Evolutionary conservation across 2,888 invertebrate species (phyloP).

Genomic region (Chrysodeixis includens): DNA sequence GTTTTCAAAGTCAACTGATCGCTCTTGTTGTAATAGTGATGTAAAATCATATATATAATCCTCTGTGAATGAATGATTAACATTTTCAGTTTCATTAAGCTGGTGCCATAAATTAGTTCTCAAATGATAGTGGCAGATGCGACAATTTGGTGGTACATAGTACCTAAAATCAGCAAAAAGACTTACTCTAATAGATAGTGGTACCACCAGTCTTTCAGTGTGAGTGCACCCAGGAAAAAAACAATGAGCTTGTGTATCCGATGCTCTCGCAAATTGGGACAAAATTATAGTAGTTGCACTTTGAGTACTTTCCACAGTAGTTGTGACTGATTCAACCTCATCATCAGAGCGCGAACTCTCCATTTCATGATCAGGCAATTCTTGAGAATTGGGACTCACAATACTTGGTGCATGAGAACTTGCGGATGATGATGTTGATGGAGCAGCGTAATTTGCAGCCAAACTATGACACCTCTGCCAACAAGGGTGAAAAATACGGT

Average conservation of each 20-base stretch:
- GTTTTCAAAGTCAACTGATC: slow-evolving; percentile 8
- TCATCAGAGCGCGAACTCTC: too few relatives aligned
- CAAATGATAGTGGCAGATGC: slow-evolving; percentile 9
- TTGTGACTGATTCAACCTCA: too few relatives aligned
- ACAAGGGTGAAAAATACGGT: slow-evolving; percentile 9
- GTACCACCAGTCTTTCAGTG: too few relatives aligned
- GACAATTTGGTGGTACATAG: slow-evolving; percentile 6
- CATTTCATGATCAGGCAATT: too few relatives aligned
- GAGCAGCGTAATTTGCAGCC: slow-evolving; percentile 9
- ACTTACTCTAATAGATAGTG: neutral
- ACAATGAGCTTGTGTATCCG: slow-evolving; percentile 4
- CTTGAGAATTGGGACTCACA: too few relatives aligned
- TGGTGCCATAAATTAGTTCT: slow-evolving; percentile 10
- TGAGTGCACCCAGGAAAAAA: neutral
- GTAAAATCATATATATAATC: slow-evolving; percentile 6
- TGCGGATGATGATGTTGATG: neutral
- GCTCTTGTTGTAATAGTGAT: neutral
- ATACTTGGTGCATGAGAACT: too few relatives aligned
- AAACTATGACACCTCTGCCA: slow-evolving; percentile 9
- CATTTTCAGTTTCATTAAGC: slow-evolving; percentile 9
- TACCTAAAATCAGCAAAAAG: slow-evolving; percentile 7
- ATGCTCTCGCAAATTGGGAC: slow-evolving; percentile 10
- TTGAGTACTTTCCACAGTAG: too few relatives aligned
- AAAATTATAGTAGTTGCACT: slow-evolving; percentile 2
- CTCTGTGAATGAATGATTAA: slow-evolving; percentile 7